Evolutionary conservation across 2,888 invertebrate genomes (phyloP).

Genomic region (Acanthosepion esculentum): DNA sequence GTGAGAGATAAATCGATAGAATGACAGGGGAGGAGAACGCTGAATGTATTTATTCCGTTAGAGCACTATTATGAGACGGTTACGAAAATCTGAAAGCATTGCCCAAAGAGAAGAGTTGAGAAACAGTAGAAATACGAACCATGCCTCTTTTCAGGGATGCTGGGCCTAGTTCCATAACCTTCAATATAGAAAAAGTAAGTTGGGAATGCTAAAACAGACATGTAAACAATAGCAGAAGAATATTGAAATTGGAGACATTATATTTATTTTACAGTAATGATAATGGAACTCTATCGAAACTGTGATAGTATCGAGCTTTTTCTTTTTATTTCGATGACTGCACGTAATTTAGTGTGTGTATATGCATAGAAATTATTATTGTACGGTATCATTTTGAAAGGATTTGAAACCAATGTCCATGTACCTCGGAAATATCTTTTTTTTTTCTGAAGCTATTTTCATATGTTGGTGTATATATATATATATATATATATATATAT

Average conservation of each 20-base stretch:
- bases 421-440: too few relatives aligned
- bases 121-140: conserved; percentile 13
- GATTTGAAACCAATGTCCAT: neutral
- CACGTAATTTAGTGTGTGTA: too few relatives aligned
- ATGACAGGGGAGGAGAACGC: neutral
- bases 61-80: neutral
- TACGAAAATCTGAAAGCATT: neutral
- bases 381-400: neutral
- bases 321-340: too few relatives aligned
- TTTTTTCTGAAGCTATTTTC: too few relatives aligned
- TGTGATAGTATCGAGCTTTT: neutral
- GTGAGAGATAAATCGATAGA: neutral
- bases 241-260: neutral
- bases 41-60: neutral
- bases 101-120: neutral
- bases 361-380: neutral
- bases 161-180: conserved; percentile 33
- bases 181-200: conserved; percentile 1
- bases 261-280: neutral
- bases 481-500: too few relatives aligned
- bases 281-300: neutral
- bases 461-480: too few relatives aligned
- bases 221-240: neutral
- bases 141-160: neutral
- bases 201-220: neutral